Conservation (phyloP, 2,888 invertebrate species). For the Drosophila flavopinicola region DNA sequence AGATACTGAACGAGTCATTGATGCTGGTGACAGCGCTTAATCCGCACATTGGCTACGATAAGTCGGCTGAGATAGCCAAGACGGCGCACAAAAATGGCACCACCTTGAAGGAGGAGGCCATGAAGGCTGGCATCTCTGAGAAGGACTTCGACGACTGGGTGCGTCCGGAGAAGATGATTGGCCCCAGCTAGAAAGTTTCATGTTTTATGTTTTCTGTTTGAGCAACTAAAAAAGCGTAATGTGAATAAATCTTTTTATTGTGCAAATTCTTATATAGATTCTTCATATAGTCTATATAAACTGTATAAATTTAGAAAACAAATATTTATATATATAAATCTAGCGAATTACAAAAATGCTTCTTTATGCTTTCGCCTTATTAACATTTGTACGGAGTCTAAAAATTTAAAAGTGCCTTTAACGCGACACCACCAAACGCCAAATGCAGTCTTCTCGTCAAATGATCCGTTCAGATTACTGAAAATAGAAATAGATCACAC, state of each 20-base stretch:
- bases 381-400: slow-evolving; percentile 39
- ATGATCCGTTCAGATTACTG: slow-evolving; percentile 36
- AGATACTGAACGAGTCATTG: slow-evolving; percentile 94
- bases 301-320: no score
- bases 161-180: slow-evolving; percentile 94
- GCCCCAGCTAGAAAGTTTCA: slow-evolving; percentile 87
- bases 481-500: background rate
- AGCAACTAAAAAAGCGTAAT: slow-evolving; percentile 1
- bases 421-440: slow-evolving; percentile 42
- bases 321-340: no score
- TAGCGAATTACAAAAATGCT: background rate
- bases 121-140: slow-evolving; percentile 91
- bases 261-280: no score
- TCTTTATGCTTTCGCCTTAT: slow-evolving; percentile 26
- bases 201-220: background rate
- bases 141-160: slow-evolving; percentile 96
- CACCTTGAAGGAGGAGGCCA: slow-evolving; percentile 93
- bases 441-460: slow-evolving; percentile 24
- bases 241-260: background rate
- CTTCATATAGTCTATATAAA: no score
- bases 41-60: slow-evolving; percentile 98
- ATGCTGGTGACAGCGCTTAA: slow-evolving; percentile 99
- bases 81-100: slow-evolving; percentile 95
- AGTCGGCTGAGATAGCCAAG: slow-evolving; percentile 96
- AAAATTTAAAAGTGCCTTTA: slow-evolving; percentile 16